Base-by-base conservation (phyloP, 2,113 vertebrate genomes). In the Tragelaphus strepsiceros region DNA sequence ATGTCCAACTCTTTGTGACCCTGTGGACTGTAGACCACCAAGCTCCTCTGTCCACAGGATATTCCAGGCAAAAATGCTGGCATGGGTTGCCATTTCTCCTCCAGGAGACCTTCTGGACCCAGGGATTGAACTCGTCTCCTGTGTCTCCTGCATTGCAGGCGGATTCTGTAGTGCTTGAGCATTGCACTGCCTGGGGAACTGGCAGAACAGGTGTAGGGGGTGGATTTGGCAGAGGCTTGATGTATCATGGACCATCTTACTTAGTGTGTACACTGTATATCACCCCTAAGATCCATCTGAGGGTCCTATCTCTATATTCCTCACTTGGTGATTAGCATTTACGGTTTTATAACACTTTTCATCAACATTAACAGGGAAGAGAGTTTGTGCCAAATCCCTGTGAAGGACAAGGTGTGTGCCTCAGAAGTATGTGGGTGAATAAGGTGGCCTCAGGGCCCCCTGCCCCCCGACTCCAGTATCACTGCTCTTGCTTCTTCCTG, bases 171-270 rank as follows among this genome's bases (percentile, higher is more conserved):
- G 6, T 7, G 6, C 39, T 26, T 26, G 71, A 77, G 71, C 71
- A 24, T 26, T 74, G 19, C 3, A 15, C 22, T 26, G 0, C 13
- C 8, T 26, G 39, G 39, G 35, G 39, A 77, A 43, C 12, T 77
- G 22, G 39, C 22, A 39, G 67, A 21, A 74, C 35, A 30, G 58
- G 0, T 30, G 1, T 28, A 6, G 3, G 5, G 39, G 22, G 13
- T n/a, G 56, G 26, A n/a, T 17, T 19, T 19, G 24, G 53, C 7
- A 82, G 32, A 59, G n/a, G 7, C 61, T 21, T 32, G 12, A 16
- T 7, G 7, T 21, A 12, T 43, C 5, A 6, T 0, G 14, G 56
- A 13, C 15, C 2, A 30, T 14, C 49, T 81, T 59, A 30, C 28
- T 11, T 58, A 30, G 28, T 22, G 3, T 3, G 3, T 17, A 22